Conservation (phyloP, 2,888 invertebrate genomes). For the Apamea crenata region DNA sequence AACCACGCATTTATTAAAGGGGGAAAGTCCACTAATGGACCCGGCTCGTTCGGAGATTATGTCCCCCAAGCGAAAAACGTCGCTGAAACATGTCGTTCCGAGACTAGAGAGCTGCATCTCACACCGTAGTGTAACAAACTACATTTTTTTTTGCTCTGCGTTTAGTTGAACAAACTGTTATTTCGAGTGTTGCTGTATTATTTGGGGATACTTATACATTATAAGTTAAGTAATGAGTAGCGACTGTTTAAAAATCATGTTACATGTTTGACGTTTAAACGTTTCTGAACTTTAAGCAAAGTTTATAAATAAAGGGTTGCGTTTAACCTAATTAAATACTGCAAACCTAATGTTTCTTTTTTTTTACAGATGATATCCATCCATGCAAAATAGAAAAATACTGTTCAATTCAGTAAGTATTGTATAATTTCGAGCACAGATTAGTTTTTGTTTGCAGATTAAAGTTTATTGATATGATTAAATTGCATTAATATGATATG, state of each 20-base stretch:
- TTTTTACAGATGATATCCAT: background rate
- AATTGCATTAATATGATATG: background rate
- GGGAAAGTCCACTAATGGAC: conserved; percentile 68
- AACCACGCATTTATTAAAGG: conserved; percentile 66
- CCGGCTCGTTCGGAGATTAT: conserved; percentile 67
- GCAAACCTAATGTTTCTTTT: background rate
- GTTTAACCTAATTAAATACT: background rate
- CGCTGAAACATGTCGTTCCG: conserved; percentile 59
- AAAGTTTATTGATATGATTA: background rate
- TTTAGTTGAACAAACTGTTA: background rate
- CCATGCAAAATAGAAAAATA: background rate
- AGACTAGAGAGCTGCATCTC: conserved; percentile 36
- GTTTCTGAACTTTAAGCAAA: background rate
- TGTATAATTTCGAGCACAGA: background rate
- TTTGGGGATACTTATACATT: background rate
- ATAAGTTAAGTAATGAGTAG: background rate
- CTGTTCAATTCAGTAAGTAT: background rate
- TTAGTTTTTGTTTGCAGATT: background rate
- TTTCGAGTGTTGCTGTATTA: background rate
- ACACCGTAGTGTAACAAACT: conserved; percentile 41
- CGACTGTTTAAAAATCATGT: background rate
- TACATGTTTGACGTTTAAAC: background rate
- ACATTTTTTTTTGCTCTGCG: background rate
- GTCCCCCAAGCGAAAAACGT: conserved; percentile 68
- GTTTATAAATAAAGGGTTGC: background rate